phyloP scores from a whole-genome alignment of 2,113 vertebrate species.

The Bujurquina vittata region DNA sequence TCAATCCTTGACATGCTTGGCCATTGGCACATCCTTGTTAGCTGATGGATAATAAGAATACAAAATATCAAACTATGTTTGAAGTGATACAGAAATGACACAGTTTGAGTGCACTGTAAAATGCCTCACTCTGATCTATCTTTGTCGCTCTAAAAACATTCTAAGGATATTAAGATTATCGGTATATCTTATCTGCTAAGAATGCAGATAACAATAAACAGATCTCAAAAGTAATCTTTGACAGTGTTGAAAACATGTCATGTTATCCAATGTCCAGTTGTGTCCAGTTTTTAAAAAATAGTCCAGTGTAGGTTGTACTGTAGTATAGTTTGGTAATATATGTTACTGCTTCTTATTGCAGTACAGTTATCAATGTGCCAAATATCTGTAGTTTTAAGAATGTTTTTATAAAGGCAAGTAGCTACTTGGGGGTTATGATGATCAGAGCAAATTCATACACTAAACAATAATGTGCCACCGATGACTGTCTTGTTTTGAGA shows the following conservation, averaged over 20 bases:
- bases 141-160: too few species aligned
- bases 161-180: too few species aligned
- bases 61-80: neutral
- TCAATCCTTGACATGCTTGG: neutral
- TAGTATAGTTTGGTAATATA: neutral
- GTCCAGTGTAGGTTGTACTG: too few species aligned
- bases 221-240: neutral
- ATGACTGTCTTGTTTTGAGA: neutral
- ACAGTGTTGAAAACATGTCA: neutral
- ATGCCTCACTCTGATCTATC: too few species aligned
- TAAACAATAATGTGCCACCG: neutral
- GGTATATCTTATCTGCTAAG: neutral
- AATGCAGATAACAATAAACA: neutral
- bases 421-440: neutral
- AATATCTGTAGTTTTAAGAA: neutral
- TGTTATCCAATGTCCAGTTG: neutral
- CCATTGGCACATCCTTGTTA: neutral
- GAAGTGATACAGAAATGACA: neutral
- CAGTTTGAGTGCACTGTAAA: neutral
- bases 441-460: neutral
- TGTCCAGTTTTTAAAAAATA: neutral
- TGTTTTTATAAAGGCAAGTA: neutral
- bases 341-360: too few species aligned
- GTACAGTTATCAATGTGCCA: neutral
- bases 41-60: neutral